A percentile compares a stretch with the other conserved stretches of the same genome.
phyloP scores from a whole-genome alignment of 2,113 vertebrate species.

The Glareola pratincola region DNA sequence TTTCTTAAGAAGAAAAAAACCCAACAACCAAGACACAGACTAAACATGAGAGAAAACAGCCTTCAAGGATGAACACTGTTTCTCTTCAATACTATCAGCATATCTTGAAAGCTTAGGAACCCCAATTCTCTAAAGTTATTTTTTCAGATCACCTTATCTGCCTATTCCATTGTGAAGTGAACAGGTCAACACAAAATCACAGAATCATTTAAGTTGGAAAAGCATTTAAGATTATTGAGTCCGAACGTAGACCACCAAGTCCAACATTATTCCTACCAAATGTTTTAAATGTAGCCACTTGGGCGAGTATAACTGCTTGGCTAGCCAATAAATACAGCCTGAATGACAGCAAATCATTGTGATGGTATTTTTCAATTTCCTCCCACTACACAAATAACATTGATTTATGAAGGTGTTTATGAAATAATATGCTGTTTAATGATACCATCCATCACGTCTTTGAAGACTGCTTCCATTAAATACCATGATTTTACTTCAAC shows the following conservation, averaged over 20 bases:
- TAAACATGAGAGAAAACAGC: background rate
- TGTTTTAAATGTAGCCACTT: background rate
- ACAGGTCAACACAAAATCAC: background rate
- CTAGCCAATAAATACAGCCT: background rate
- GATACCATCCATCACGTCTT: background rate
- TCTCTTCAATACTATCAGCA: background rate
- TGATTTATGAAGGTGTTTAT: background rate
- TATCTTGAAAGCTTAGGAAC: background rate
- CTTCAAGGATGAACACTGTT: background rate
- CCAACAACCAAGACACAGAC: background rate
- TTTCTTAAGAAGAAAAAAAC: background rate
- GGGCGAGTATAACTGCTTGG: background rate
- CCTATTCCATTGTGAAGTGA: background rate
- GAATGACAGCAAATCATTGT: background rate
- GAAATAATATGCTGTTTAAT: background rate
- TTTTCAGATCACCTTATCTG: background rate
- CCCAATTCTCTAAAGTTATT: background rate
- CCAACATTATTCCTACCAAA: background rate
- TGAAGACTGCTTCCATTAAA: background rate
- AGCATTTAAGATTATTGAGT: background rate
- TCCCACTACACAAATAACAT: background rate
- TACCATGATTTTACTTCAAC: background rate
- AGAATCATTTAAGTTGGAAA: background rate
- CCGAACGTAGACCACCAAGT: fast-evolving
- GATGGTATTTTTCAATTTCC: background rate